Evolutionary conservation across 1,140 invertebrate genomes (phyloP).

Genomic region (Eumeta japonica): DNA sequence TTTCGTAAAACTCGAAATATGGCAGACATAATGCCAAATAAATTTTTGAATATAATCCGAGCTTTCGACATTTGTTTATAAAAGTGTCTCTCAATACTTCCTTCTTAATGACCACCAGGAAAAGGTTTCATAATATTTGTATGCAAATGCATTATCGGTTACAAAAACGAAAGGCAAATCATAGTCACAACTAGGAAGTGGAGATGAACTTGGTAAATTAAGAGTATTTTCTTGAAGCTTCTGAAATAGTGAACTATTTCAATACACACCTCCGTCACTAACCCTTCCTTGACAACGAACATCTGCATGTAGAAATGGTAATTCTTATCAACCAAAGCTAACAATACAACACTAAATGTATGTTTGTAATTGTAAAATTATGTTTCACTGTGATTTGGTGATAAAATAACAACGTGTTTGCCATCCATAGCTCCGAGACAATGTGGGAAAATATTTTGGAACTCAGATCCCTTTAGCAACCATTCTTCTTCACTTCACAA

Average conservation of each 20-base stretch:
- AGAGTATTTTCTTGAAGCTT: slow-evolving; percentile 11
- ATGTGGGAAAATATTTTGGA: slow-evolving; percentile 10
- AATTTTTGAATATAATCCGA: slow-evolving; percentile 48
- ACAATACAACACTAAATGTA: slow-evolving; percentile 17
- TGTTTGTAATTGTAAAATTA: slow-evolving; percentile 16
- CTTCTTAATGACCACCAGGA: slow-evolving; percentile 18
- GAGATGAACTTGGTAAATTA: slow-evolving; percentile 20
- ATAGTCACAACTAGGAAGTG: slow-evolving; percentile 18
- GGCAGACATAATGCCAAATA: slow-evolving; percentile 48
- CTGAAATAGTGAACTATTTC: slow-evolving; percentile 12
- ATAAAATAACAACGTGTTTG: slow-evolving; percentile 20
- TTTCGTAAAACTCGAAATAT: slow-evolving; percentile 41
- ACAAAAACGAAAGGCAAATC: slow-evolving; percentile 38
- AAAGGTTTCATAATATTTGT: slow-evolving; percentile 49
- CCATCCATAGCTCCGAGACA: slow-evolving; percentile 18
- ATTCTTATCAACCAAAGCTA: slow-evolving; percentile 19
- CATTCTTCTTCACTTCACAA: slow-evolving; percentile 2
- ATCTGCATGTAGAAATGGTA: slow-evolving; percentile 19
- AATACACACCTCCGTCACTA: slow-evolving; percentile 13
- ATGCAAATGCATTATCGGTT: slow-evolving; percentile 54
- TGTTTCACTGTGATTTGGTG: no score
- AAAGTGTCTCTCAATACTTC: slow-evolving; percentile 26
- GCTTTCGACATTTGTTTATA: slow-evolving; percentile 33
- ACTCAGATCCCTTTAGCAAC: neutral
- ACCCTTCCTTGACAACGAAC: slow-evolving; percentile 14